Conservation (phyloP, 2,113 vertebrate species). For the Oryzias woworae region DNA sequence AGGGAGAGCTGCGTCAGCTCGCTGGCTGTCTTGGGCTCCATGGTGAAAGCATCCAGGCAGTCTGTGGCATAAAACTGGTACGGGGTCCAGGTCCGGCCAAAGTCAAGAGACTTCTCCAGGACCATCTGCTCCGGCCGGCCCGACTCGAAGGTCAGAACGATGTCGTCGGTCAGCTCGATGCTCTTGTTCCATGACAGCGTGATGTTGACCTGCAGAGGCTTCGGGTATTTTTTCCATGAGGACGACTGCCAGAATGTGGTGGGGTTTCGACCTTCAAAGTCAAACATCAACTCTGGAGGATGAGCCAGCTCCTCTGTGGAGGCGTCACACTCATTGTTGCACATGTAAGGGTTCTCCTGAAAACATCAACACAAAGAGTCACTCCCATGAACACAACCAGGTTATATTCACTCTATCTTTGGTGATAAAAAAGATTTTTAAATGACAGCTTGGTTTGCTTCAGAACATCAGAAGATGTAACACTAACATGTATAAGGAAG, state of each 20-base stretch:
- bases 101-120: slow-evolving; percentile 96
- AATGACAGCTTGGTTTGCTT: too few relatives aligned
- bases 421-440: background rate
- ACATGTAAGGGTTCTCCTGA: slow-evolving; percentile 99
- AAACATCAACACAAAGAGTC: slow-evolving; percentile 11
- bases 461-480: too few relatives aligned
- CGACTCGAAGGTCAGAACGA: slow-evolving; percentile 97
- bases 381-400: background rate
- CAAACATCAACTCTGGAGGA: slow-evolving; percentile 96
- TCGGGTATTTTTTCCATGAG: slow-evolving; percentile 96
- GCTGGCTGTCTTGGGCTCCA: slow-evolving; percentile 94
- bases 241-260: slow-evolving; percentile 98
- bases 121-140: slow-evolving; percentile 98
- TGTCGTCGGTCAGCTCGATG: slow-evolving; percentile 96
- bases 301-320: slow-evolving; percentile 93
- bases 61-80: slow-evolving; percentile 98
- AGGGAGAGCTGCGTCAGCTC: slow-evolving; percentile 92
- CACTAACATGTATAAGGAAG: too few relatives aligned
- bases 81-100: slow-evolving; percentile 95
- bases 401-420: slow-evolving; percentile 13
- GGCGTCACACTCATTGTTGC: slow-evolving; percentile 98
- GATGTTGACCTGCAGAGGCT: slow-evolving; percentile 94
- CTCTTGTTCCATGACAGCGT: slow-evolving; percentile 99
- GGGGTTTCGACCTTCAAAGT: slow-evolving; percentile 94
- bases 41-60: slow-evolving; percentile 95